phyloP scores from a whole-genome alignment of 2,888 invertebrate species.

The Stegana nigrithorax region DNA sequence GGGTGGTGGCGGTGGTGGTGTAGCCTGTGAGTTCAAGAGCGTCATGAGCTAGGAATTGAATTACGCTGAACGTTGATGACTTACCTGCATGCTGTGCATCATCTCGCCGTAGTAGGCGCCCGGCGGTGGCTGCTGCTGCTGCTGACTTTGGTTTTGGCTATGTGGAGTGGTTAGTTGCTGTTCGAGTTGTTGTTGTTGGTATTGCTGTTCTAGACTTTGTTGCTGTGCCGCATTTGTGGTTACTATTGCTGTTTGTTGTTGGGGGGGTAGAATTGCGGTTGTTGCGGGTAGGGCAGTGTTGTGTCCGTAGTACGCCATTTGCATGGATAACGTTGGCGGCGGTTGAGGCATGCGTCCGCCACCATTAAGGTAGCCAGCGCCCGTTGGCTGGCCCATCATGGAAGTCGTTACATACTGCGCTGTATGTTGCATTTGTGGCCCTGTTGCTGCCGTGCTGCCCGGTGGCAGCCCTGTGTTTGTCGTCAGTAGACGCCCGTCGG shows the following conservation, averaged over 20 bases:
- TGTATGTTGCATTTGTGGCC: constrained; percentile 15
- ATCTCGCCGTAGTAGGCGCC: constrained; percentile 66
- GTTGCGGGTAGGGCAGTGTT: constrained; percentile 54
- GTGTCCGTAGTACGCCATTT: constrained; percentile 66
- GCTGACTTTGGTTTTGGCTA: constrained; percentile 57
- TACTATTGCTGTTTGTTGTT: constrained; percentile 37
- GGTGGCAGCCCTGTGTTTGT: constrained; percentile 26
- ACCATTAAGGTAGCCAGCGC: constrained; percentile 48
- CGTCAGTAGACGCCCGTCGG: constrained; percentile 29
- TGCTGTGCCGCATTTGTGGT: constrained; percentile 33
- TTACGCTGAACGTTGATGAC: constrained; percentile 12
- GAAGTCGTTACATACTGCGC: constrained; percentile 48
- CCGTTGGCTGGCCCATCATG: constrained; percentile 39
- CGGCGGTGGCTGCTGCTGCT: constrained; percentile 36
- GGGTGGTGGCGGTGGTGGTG: constrained; percentile 43
- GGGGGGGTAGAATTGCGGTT: no score
- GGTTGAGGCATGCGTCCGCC: constrained; percentile 55
- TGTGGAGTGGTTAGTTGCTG: constrained; percentile 59
- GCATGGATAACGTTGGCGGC: constrained; percentile 52
- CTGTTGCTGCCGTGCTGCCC: constrained; percentile 21
- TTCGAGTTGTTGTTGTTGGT: constrained; percentile 39
- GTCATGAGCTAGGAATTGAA: not conserved
- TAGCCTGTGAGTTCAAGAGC: constrained; percentile 37
- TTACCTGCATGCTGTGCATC: constrained; percentile 66
- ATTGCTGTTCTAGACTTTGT: constrained; percentile 31